These are phyloP conservation scores for Caenorhabditis imperialis DNA, from an alignment of 2,888 invertebrate species.

Conservation along the genomic window DNA sequence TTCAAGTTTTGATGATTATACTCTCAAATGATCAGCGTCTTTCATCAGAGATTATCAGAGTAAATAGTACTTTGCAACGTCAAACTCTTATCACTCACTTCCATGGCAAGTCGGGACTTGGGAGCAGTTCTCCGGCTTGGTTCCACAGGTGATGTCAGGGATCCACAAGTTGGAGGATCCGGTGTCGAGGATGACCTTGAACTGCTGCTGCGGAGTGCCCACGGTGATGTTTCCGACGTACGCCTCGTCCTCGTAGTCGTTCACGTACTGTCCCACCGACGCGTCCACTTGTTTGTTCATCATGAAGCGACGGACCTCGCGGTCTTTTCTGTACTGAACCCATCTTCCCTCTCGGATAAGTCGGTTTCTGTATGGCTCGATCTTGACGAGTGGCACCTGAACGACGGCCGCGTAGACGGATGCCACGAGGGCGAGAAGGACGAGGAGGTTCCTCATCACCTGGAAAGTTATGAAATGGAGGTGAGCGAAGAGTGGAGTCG, in stretches of 20 bases:
- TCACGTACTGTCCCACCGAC: constrained; percentile 47
- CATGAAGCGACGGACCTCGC: constrained; percentile 44
- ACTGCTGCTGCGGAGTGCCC: constrained; percentile 75
- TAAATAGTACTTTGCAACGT: too few relatives aligned
- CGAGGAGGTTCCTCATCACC: constrained; percentile 45
- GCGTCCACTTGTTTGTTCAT: constrained; percentile 14
- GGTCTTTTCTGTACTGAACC: constrained; percentile 44
- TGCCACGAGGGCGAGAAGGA: constrained; percentile 55
- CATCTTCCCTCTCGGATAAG: constrained; percentile 57
- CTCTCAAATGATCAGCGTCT: too few relatives aligned
- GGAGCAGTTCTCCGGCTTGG: constrained; percentile 48
- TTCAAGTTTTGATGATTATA: too few relatives aligned
- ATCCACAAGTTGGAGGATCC: constrained; percentile 69
- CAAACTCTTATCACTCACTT: constrained; percentile 25
- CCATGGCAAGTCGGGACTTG: constrained; percentile 48
- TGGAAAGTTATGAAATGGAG: constrained; percentile 10
- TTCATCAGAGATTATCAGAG: too few relatives aligned
- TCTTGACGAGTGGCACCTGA: constrained; percentile 56
- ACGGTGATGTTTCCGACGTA: constrained; percentile 82
- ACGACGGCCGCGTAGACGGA: constrained; percentile 44
- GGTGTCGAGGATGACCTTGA: constrained; percentile 64
- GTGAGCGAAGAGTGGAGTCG: constrained; percentile 16
- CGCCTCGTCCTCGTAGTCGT: constrained; percentile 72
- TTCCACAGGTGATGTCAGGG: constrained; percentile 64
- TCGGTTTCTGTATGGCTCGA: constrained; percentile 52